Evolutionary conservation across 2,113 vertebrate genomes (phyloP).

Genomic region (Elachura formosa): DNA sequence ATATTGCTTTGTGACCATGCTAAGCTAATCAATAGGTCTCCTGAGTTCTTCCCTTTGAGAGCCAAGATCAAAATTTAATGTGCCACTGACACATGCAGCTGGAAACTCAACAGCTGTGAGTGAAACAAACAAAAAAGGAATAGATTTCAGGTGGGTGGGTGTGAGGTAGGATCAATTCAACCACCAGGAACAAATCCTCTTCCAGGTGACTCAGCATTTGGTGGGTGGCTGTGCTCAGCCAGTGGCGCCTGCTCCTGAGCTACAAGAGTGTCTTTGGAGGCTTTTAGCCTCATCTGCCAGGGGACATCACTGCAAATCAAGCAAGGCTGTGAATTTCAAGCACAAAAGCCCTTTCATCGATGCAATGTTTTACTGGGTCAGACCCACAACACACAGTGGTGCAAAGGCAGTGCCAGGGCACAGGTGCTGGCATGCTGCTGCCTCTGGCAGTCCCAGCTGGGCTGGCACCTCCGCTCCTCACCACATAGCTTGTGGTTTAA

Average conservation of each 20-base stretch:
- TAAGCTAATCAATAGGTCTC: background rate
- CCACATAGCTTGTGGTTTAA: background rate
- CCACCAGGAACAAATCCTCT: background rate
- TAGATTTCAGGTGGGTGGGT: background rate
- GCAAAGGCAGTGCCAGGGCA: background rate
- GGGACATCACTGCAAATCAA: background rate
- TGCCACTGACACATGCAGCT: background rate
- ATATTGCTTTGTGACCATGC: background rate
- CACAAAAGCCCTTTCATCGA: background rate
- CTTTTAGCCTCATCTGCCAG: background rate
- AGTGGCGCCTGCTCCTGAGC: background rate
- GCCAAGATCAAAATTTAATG: background rate
- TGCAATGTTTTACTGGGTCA: background rate
- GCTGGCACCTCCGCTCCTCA: background rate
- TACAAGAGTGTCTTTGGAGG: background rate
- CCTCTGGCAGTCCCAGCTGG: background rate
- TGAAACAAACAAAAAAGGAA: background rate
- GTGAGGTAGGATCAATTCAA: background rate
- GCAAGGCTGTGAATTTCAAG: background rate
- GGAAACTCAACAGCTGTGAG: background rate
- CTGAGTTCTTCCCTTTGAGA: background rate
- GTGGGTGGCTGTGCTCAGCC: background rate
- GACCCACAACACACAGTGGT: background rate
- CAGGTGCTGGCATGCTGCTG: accelerated
- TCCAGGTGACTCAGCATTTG: background rate